A percentile compares a stretch with the other conserved stretches of the same genome.
These are phyloP conservation scores for Ceyx erithaca DNA, from an alignment of 2,797 vertebrate species.

Conservation along the genomic window DNA sequence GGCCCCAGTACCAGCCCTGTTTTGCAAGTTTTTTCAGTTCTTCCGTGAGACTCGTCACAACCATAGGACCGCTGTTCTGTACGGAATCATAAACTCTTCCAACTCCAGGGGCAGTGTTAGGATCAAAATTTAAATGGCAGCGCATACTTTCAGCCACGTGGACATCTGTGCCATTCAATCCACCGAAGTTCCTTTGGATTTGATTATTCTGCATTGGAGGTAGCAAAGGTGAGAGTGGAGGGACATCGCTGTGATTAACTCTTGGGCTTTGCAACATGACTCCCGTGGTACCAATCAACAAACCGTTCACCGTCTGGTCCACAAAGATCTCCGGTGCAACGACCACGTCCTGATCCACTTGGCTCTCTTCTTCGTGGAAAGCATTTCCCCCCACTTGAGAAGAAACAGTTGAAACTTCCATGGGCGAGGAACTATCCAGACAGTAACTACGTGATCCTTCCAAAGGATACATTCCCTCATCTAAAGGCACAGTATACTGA, in stretches of 20 bases:
- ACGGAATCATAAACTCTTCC: slow-evolving; percentile 96
- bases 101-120: slow-evolving; percentile 93
- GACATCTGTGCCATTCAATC: slow-evolving; percentile 87
- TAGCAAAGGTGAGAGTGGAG: slow-evolving; percentile 93
- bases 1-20: slow-evolving; percentile 99
- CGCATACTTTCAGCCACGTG: slow-evolving; percentile 91
- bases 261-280: slow-evolving; percentile 90
- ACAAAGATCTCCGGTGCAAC: slow-evolving; percentile 90
- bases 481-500: slow-evolving; percentile 99
- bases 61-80: slow-evolving; percentile 93
- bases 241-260: slow-evolving; percentile 77
- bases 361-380: slow-evolving; percentile 86
- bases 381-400: slow-evolving; percentile 82
- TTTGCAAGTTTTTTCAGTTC: slow-evolving; percentile 97
- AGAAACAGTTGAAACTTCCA: slow-evolving; percentile 89
- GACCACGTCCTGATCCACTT: slow-evolving; percentile 85
- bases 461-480: slow-evolving; percentile 95
- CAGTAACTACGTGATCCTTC: slow-evolving; percentile 92
- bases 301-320: slow-evolving; percentile 88
- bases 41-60: slow-evolving; percentile 95
- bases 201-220: slow-evolving; percentile 88
- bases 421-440: slow-evolving; percentile 91
- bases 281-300: slow-evolving; percentile 88
- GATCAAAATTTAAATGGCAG: slow-evolving; percentile 97
- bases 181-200: slow-evolving; percentile 90